A percentile compares a stretch with the other conserved stretches of the same genome.
phyloP scores from a whole-genome alignment of 2,888 invertebrate genomes.

The Furcula furcula region DNA sequence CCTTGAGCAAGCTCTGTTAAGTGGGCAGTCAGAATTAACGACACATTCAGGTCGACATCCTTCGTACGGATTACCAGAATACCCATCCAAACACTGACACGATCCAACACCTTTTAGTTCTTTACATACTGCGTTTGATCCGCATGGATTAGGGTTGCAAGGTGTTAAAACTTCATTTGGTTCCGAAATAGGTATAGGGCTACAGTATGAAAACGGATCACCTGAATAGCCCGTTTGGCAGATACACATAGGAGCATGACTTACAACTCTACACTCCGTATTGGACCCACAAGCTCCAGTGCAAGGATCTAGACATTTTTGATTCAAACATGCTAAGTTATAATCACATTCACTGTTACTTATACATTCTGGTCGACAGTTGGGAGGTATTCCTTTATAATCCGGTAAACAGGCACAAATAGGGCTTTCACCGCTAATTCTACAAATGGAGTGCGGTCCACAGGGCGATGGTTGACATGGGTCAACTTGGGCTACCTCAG shows the following conservation, averaged over 20 bases:
- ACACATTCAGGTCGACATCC: slow-evolving; percentile 89
- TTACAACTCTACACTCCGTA: slow-evolving; percentile 89
- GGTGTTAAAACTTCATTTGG: slow-evolving; percentile 73
- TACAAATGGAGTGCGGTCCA: slow-evolving; percentile 88
- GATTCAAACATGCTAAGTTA: slow-evolving; percentile 86
- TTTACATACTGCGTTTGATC: slow-evolving; percentile 83
- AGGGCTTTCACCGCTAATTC: slow-evolving; percentile 84
- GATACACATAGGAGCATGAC: slow-evolving; percentile 87
- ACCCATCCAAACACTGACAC: slow-evolving; percentile 84
- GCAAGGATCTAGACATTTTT: slow-evolving; percentile 90
- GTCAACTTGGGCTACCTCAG: slow-evolving; percentile 58
- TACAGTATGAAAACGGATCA: slow-evolving; percentile 88
- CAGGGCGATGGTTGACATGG: slow-evolving; percentile 89
- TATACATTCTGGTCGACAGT: slow-evolving; percentile 90
- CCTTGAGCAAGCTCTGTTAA: slow-evolving; percentile 86
- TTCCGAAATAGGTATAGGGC: slow-evolving; percentile 50
- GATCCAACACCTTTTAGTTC: slow-evolving; percentile 84
- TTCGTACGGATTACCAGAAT: slow-evolving; percentile 89
- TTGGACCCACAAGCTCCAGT: slow-evolving; percentile 86
- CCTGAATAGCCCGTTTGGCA: slow-evolving; percentile 87
- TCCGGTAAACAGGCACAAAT: slow-evolving; percentile 88
- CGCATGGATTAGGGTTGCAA: slow-evolving; percentile 85
- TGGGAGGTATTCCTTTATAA: slow-evolving; percentile 87
- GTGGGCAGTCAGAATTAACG: slow-evolving; percentile 87
- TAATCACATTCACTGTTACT: slow-evolving; percentile 88